Percentiles rank a stretch among this genome's conserved stretches.
phyloP scores from a whole-genome alignment of 2,113 vertebrate species.

The Nipponia nippon region DNA sequence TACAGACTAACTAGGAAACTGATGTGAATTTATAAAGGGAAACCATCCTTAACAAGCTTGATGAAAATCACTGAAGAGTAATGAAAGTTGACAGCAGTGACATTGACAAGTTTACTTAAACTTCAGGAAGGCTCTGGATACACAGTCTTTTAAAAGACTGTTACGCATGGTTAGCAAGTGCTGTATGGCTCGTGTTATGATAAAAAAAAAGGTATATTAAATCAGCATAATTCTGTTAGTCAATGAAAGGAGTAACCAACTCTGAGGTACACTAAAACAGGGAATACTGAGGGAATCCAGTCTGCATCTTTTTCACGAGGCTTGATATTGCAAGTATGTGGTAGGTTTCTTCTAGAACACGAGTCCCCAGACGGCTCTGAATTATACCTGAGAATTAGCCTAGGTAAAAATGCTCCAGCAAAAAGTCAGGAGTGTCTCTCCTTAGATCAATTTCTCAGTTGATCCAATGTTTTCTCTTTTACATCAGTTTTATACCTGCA shows the following conservation, averaged over 20 bases:
- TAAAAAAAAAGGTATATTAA: accelerated
- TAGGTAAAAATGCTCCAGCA: neutral
- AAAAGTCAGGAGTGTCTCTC: neutral
- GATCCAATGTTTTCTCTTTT: neutral
- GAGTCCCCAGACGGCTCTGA: accelerated
- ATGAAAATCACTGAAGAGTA: neutral
- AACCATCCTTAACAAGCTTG: neutral
- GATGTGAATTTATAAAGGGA: neutral
- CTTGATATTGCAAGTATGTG: neutral
- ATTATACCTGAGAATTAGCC: neutral
- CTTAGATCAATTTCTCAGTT: neutral
- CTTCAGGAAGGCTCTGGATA: neutral
- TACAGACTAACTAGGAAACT: neutral
- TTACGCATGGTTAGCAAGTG: neutral
- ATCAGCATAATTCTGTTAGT: neutral
- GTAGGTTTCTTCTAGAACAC: neutral
- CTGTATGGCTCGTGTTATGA: neutral
- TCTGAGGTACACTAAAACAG: neutral
- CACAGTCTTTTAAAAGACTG: neutral
- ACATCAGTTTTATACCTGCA: neutral
- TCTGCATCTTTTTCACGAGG: neutral
- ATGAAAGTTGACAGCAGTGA: neutral
- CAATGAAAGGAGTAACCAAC: neutral
- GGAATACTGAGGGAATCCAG: neutral
- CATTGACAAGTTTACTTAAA: neutral